Percentiles rank a stretch among this genome's conserved stretches.
Conservation (phyloP, 2,888 invertebrate species). For the Unio delphinus region DNA sequence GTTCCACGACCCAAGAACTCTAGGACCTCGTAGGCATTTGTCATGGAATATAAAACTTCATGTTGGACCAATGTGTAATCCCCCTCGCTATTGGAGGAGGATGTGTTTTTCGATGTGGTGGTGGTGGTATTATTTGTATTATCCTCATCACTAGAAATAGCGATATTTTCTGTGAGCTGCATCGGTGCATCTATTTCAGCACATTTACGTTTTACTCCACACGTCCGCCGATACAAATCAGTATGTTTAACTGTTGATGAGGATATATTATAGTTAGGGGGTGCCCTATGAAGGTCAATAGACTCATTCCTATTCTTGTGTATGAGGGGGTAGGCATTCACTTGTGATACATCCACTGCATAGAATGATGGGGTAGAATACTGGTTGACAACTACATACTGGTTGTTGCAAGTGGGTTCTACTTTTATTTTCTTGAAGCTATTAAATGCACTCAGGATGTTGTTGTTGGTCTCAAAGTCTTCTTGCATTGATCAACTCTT, state of each 20-base stretch:
- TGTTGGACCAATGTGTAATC: conserved; percentile 99
- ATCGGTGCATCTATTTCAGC: conserved; percentile 65
- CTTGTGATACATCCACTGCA: conserved; percentile 28
- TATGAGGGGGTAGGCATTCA: conserved; percentile 29
- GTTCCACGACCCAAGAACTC: conserved; percentile 99
- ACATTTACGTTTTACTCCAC: conserved; percentile 70
- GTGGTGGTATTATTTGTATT: conserved; percentile 60
- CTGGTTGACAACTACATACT: conserved; percentile 64
- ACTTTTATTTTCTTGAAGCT: conserved; percentile 64
- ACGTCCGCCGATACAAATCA: conserved; percentile 74
- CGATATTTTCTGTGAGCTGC: conserved; percentile 65
- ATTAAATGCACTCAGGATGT: conserved; percentile 57
- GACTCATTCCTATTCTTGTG: conserved; percentile 35
- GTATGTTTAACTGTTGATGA: conserved; percentile 80
- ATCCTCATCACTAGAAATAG: conserved; percentile 70
- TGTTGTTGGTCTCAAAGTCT: conserved; percentile 51
- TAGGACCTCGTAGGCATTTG: conserved; percentile 92
- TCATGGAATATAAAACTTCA: conserved; percentile 96
- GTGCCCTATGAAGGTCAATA: conserved; percentile 24
- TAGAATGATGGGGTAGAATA: conserved; percentile 34
- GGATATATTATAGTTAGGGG: conserved; percentile 74
- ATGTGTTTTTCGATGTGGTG: conserved; percentile 56
- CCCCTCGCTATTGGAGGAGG: conserved; percentile 79
- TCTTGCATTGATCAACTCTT: conserved; percentile 62
- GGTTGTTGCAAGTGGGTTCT: conserved; percentile 47